Percentiles rank a stretch among this genome's conserved stretches.
Evolutionary conservation across 2,113 vertebrate genomes (phyloP).

Genomic region (Ailuropoda melanoleuca): DNA sequence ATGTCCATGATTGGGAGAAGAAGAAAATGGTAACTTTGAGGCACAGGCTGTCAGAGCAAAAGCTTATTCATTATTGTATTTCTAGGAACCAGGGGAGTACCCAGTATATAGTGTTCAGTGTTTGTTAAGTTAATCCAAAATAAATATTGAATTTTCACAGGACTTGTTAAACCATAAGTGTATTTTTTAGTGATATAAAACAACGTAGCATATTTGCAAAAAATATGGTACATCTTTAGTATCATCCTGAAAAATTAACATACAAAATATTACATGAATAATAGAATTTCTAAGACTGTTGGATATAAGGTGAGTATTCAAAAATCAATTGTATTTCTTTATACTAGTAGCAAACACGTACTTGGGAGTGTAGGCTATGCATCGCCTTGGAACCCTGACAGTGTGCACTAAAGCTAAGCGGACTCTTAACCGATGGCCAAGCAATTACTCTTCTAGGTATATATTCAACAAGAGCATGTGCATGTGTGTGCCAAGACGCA

Average conservation of each 20-base stretch:
- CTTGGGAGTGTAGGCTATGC: background rate
- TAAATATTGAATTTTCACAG: background rate
- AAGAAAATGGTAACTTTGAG: constrained; percentile 12
- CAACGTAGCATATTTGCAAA: background rate
- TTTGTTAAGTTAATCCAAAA: background rate
- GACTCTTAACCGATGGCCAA: background rate
- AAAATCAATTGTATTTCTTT: background rate
- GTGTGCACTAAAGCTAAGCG: background rate
- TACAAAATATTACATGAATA: background rate
- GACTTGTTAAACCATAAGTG: background rate
- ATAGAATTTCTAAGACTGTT: background rate
- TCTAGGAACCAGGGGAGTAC: background rate
- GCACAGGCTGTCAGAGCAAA: background rate
- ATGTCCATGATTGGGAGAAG: background rate
- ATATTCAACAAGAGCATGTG: background rate
- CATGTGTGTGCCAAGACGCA: background rate
- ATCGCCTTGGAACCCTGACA: background rate
- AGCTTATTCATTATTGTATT: background rate
- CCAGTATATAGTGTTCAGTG: background rate
- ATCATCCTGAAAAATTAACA: background rate
- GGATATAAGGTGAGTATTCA: background rate
- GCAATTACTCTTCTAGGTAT: background rate
- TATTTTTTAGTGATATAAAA: constrained; percentile 30
- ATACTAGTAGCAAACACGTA: background rate
- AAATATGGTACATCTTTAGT: background rate